These are phyloP conservation scores for Anorthoa munda DNA, from an alignment of 2,888 invertebrate genomes.

Conservation along the genomic window DNA sequence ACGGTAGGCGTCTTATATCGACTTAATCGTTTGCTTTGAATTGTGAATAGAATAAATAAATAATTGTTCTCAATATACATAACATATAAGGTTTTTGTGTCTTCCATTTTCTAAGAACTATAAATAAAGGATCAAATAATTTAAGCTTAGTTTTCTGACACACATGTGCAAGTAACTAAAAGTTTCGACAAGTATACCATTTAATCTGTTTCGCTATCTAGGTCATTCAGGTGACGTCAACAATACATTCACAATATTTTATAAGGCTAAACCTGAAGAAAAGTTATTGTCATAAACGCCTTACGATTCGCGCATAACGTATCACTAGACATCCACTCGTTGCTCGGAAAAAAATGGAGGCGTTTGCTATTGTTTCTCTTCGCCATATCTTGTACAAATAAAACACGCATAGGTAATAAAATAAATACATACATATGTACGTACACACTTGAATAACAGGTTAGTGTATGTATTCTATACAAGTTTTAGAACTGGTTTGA, in stretches of 20 bases:
- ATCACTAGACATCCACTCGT: constrained; percentile 26
- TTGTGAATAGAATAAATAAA: neutral
- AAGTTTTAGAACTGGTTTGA: constrained; percentile 64
- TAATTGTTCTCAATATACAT: neutral
- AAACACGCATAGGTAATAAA: constrained; percentile 48
- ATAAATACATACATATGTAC: constrained; percentile 46
- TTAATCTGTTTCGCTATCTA: neutral
- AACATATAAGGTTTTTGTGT: neutral
- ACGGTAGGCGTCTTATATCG: constrained; percentile 14
- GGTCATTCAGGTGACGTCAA: neutral
- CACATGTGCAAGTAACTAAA: neutral
- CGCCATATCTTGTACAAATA: constrained; percentile 36
- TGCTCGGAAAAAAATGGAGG: constrained; percentile 59
- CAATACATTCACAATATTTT: neutral
- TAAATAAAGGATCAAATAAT: neutral
- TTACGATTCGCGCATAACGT: constrained; percentile 15
- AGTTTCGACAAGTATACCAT: neutral
- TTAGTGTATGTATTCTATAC: constrained; percentile 60
- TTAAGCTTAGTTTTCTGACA: neutral
- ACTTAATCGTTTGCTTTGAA: neutral
- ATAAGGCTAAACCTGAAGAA: neutral
- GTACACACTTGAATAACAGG: constrained; percentile 57
- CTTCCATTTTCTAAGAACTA: neutral
- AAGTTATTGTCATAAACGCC: constrained; percentile 29
- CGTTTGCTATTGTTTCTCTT: constrained; percentile 56